phyloP scores from a whole-genome alignment of 2,113 vertebrate genomes.

The Neofelis nebulosa region DNA sequence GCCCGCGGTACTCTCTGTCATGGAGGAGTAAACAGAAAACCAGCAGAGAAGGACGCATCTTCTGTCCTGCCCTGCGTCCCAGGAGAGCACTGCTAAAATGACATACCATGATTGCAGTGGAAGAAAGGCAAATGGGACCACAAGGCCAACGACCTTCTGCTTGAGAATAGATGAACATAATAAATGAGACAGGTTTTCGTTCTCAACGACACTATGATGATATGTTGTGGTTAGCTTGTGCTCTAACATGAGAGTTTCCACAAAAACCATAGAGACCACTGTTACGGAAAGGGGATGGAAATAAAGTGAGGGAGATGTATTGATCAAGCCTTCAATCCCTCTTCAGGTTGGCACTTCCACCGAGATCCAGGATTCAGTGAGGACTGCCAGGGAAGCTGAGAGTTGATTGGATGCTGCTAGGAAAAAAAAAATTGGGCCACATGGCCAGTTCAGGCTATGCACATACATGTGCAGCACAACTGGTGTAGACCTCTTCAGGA shows the following conservation, averaged over 20 bases:
- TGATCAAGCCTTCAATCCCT: neutral
- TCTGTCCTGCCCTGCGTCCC: neutral
- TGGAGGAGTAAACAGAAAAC: neutral
- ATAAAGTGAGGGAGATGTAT: neutral
- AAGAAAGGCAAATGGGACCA: neutral
- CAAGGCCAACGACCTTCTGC: neutral
- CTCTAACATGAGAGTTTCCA: neutral
- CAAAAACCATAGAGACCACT: neutral
- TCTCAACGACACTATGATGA: neutral
- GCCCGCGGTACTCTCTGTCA: neutral
- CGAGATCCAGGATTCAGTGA: neutral
- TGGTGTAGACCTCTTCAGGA: neutral
- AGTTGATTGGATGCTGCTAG: neutral
- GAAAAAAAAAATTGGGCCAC: neutral
- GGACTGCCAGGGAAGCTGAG: neutral
- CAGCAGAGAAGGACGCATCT: neutral
- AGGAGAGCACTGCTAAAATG: neutral
- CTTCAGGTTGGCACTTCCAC: neutral
- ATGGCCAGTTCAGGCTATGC: neutral
- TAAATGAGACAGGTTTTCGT: neutral
- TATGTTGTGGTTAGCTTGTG: neutral
- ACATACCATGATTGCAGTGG: neutral
- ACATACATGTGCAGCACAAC: too few relatives aligned
- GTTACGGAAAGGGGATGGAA: neutral
- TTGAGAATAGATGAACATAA: neutral